Base-by-base conservation (phyloP, 2,888 invertebrate genomes). In the Pantelozetes paolii region DNA sequence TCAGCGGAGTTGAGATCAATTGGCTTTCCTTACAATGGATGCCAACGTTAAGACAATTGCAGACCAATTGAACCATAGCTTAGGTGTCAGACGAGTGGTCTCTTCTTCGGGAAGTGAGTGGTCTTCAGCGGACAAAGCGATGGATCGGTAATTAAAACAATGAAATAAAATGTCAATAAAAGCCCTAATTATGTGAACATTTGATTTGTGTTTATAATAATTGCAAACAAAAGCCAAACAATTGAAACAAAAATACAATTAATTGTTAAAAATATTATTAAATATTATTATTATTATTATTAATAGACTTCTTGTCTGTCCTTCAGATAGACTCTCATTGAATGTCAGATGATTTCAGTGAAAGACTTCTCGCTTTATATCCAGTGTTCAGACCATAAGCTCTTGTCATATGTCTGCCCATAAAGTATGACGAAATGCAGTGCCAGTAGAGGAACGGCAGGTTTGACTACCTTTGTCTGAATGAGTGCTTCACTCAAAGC, bases 271-370 rank as follows among this genome's bases (percentile, higher is more conserved):
- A 20, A 8, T 20, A 8, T 28, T 45, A 15, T 9, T 50, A 15
- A 54, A 26, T 20, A 23, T 54, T 54, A 23, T 54, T 54, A 23
- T 28, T 54, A 54, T 54, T 54, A 54, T 54, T 54, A 23, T 54
- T 54, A 23, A 11, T 50, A 50, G 6, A 11, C 6, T 20, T n/a
- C 6, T 50, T 5, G 20, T 6, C 15, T 54, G 54, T 28, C 54
- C 54, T 54, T 54, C 20, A 54, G 23, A 23, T 54, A 54, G n/a
- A 26, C 2, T 18, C 54, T 54, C 36, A 36, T 36, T 9, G 36
- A 54, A 20, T 54, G 54, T 54, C 54, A 54, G 54, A 54, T 54
- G 54, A 54, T 54, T 54, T 54, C 11, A 45, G 45, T 45, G 9
- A 20, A 50, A n/a, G 8, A 54, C 20, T 6, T 23, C 20, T 3